These are phyloP conservation scores for Rhynchonycteris naso DNA, from an alignment of 2,797 vertebrate species.

Conservation along the genomic window DNA sequence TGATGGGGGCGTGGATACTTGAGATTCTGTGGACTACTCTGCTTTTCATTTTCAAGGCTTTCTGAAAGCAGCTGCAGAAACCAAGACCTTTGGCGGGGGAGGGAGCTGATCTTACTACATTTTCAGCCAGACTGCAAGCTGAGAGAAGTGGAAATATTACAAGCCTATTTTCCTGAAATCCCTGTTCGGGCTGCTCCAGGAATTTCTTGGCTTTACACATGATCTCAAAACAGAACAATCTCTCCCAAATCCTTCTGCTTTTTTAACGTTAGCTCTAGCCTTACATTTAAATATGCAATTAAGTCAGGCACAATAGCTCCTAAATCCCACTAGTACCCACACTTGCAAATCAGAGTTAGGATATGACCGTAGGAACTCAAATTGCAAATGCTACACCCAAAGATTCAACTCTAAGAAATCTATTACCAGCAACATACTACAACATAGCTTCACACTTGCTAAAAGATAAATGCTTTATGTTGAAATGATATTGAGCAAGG, in stretches of 20 bases:
- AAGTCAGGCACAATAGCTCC: constrained; percentile 54
- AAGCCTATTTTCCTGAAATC: constrained; percentile 72
- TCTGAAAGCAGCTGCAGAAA: constrained; percentile 77
- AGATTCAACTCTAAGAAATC: constrained; percentile 53
- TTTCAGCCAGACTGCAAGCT: constrained; percentile 62
- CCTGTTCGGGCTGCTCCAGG: constrained; percentile 56
- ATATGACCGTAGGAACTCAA: constrained; percentile 28
- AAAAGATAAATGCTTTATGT: constrained; percentile 50
- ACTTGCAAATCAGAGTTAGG: constrained; percentile 40
- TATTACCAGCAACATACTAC: constrained; percentile 3
- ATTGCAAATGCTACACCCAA: constrained; percentile 19
- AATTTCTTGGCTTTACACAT: constrained; percentile 69
- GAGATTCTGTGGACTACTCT: neutral
- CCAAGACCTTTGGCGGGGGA: constrained; percentile 60
- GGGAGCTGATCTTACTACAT: constrained; percentile 47
- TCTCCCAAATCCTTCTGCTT: constrained; percentile 70
- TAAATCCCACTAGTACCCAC: neutral
- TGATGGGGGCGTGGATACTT: neutral
- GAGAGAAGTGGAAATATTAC: constrained; percentile 70
- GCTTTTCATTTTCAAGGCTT: constrained; percentile 55
- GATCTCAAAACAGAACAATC: constrained; percentile 63
- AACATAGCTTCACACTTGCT: constrained; percentile 49
- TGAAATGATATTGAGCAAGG: constrained; percentile 44
- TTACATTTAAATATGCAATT: constrained; percentile 62
- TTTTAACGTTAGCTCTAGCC: constrained; percentile 54